Base-by-base conservation (phyloP, 2,888 invertebrate genomes). In the Pycnomerus fuliginosus region DNA sequence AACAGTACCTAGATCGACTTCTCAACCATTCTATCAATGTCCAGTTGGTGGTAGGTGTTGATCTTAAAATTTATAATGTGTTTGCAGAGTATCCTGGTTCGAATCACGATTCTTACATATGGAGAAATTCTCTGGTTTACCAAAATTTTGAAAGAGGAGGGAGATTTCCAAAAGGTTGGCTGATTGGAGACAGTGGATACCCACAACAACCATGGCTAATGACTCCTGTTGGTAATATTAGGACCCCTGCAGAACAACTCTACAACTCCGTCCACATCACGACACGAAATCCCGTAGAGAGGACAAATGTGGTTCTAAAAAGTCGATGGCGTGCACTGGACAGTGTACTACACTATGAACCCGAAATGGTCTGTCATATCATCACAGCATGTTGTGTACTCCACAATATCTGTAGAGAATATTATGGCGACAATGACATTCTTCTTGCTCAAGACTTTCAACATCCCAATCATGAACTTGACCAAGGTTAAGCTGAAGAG, bases 61-160 rank as follows among this genome's bases (percentile, higher is more conserved):
- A 49, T 17, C n/a, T n/a, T n/a, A n/a, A n/a, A n/a, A n/a, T n/a
- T n/a, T n/a, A n/a, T n/a, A n/a, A n/a, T n/a, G n/a, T n/a, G n/a
- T n/a, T n/a, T n/a, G n/a, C n/a, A n/a, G n/a, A n/a, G n/a, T n/a
- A n/a, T n/a, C n/a, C n/a, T n/a, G n/a, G n/a, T n/a, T n/a, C n/a
- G n/a, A n/a, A n/a, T n/a, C n/a, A n/a, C n/a, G n/a, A n/a, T n/a
- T 32, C 38, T 12, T 37, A 22, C 14, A 46, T 49, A 16, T 50
- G 43, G 46, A 25, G 24, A 28, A 46, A 46, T 28, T 43, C 44
- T 17, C 27, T 32, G 24, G 16, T 44, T 10, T 27, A 41, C 3
- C 12, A 37, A 1, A 22, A 16, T 3, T n/a, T 49, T 4, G 16
- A n/a, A n/a, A n/a, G 22, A 3, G 25, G 31, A 34, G 16, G 27